These are phyloP conservation scores for Acleris holmiana DNA, from an alignment of 2,888 invertebrate genomes.

Conservation along the genomic window DNA sequence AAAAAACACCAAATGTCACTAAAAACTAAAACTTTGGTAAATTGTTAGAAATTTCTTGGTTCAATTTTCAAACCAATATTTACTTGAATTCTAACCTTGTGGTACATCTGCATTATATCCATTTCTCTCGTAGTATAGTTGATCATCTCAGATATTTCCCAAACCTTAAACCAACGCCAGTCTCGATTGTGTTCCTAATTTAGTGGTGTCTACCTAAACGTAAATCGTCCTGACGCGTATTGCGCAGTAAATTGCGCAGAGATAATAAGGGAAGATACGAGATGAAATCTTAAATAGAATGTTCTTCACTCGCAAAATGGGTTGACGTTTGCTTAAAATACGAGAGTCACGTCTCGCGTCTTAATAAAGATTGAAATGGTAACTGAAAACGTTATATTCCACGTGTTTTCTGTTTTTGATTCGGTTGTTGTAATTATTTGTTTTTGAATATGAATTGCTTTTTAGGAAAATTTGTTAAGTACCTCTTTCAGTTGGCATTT, in stretches of 20 bases:
- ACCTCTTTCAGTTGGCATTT: no score
- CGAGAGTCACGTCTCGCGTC: not conserved
- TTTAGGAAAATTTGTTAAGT: no score
- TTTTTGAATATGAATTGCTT: no score
- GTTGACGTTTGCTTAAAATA: conserved; percentile 20
- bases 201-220: conserved; percentile 28
- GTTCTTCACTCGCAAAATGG: conserved; percentile 17
- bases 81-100: no score
- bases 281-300: conserved; percentile 36
- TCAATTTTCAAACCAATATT: no score
- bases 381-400: no score
- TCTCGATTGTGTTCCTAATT: conserved; percentile 3
- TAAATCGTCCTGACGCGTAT: conserved; percentile 32
- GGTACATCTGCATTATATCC: no score
- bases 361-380: conserved; percentile 4
- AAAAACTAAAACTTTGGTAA: no score
- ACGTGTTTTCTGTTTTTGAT: not conserved
- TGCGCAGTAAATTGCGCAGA: conserved; percentile 28
- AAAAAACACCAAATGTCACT: no score
- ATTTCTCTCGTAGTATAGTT: not conserved
- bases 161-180: not conserved
- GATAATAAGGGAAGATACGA: conserved; percentile 35
- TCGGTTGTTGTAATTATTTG: no score
- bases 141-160: not conserved
- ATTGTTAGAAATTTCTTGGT: no score